Evolutionary conservation across 92 coral and sea anemone genomes (phyloP), one percentile per base, ranked within the genome.

Genomic region (Galaxea fascicularis): DNA sequence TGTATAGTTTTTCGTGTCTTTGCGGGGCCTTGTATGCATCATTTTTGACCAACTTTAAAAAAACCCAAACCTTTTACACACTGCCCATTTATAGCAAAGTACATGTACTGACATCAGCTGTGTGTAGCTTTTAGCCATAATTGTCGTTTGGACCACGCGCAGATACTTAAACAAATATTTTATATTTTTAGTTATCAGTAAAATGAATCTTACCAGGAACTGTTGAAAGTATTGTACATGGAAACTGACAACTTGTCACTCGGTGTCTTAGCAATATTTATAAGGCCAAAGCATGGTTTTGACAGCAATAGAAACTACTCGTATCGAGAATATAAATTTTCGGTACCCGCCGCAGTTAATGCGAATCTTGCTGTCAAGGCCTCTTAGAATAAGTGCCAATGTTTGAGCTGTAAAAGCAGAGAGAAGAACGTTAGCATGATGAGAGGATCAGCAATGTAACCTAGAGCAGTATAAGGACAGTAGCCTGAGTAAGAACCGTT

Each of bases 161-260:
- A 46, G 47, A 73, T 60, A 73, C 59, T 47, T 54, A 39, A 73
- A 73, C 63, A 73, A 64, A 21, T 52, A 64, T 49, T 30, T 54
- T 35, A n/a, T 64, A 25, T 73, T 73, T 73, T 73, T 64, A 11
- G 63, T 73, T 73, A 49, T 73, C 78, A 73, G 78, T 28, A 71
- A 71, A 71, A 56, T 71, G 57, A 71, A 71, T 39, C 76, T 71
- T 71, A 44, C 76, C 41, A 71, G 64, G 59, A 73, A 49, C 62
- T 73, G 51, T 73, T 73, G 49, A 64, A 73, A 73, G 63, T 73
- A 73, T 8, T 73, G 62, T n/a, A 73, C 25, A 73, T 49, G 63
- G 63, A n/a, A 73, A 73, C 24, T 73, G 78, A 73, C 78, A 73
- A 73, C 78, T 73, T 73, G 78, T 73, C 51, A 14, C 63, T 73